Percentiles rank a stretch among this genome's conserved stretches.
These are phyloP conservation scores for Thecocarcelia acutangulata DNA, from an alignment of 2,888 invertebrate genomes.

Conservation along the genomic window DNA sequence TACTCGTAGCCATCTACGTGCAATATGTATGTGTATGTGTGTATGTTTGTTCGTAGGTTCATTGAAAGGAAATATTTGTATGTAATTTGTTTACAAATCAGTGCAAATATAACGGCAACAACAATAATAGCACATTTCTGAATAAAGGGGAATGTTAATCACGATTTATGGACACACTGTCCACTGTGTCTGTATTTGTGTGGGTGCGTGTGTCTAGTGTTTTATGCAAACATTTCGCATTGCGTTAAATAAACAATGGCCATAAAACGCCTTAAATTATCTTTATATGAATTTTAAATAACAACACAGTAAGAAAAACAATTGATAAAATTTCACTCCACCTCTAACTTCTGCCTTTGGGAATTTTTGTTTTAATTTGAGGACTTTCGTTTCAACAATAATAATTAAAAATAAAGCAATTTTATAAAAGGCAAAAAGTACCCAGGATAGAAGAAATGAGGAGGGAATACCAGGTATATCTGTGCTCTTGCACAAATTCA, in stretches of 20 bases:
- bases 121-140: slow-evolving; percentile 22
- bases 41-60: not conserved
- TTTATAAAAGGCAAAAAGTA: not conserved
- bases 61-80: slow-evolving; percentile 5
- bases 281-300: slow-evolving; percentile 46
- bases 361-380: not conserved
- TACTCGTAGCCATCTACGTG: not conserved
- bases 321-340: slow-evolving; percentile 8
- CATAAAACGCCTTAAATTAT: slow-evolving; percentile 59
- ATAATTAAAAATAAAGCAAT: slow-evolving; percentile 16
- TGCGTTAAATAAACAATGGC: slow-evolving; percentile 60
- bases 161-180: slow-evolving; percentile 59
- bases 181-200: not conserved
- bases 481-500: no score
- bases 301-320: slow-evolving; percentile 33
- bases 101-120: slow-evolving; percentile 54
- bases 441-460: not conserved
- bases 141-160: slow-evolving; percentile 60
- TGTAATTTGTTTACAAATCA: slow-evolving; percentile 57
- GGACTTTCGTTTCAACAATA: not conserved
- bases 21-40: not conserved
- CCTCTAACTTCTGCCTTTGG: not conserved
- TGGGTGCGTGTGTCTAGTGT: not conserved
- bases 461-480: no score
- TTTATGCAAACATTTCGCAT: slow-evolving; percentile 56